phyloP scores from a whole-genome alignment of 2,113 vertebrate species.

The Ardeotis arabs region DNA sequence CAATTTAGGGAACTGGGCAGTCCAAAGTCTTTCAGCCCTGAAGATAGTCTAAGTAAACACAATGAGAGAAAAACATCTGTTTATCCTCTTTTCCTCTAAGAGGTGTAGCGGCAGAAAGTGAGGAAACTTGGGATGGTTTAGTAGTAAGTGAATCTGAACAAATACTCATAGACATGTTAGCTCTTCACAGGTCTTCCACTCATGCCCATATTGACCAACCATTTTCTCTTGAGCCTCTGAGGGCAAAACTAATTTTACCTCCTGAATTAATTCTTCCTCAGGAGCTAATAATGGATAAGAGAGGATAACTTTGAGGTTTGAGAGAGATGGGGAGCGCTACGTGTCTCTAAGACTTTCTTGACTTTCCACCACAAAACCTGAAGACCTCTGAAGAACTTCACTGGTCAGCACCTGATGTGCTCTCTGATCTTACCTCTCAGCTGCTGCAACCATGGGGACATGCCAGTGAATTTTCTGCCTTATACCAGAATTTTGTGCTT shows the following conservation, averaged over 20 bases:
- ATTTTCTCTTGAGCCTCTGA: not conserved
- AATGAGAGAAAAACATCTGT: not conserved
- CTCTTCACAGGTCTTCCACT: not conserved
- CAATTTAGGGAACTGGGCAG: not conserved
- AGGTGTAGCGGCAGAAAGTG: not conserved
- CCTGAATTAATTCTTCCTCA: not conserved
- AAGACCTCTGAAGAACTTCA: not conserved
- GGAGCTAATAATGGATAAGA: not conserved
- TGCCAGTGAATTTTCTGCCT: not conserved
- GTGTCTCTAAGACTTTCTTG: not conserved
- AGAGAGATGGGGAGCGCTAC: not conserved
- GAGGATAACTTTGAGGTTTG: not conserved
- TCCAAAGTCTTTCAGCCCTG: not conserved
- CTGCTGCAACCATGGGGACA: not conserved
- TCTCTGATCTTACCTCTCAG: not conserved
- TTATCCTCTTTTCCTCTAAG: not conserved
- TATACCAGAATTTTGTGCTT: not conserved
- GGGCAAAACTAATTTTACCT: not conserved
- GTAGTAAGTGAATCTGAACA: not conserved
- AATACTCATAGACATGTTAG: not conserved
- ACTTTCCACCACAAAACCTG: not conserved
- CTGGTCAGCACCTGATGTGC: not conserved
- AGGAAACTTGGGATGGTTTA: not conserved
- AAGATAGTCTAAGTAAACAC: not conserved
- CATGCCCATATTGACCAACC: not conserved